Evolutionary conservation across 2,113 vertebrate genomes (phyloP), one percentile per base, ranked within the genome.

Genomic region (Lampris incognitus): DNA sequence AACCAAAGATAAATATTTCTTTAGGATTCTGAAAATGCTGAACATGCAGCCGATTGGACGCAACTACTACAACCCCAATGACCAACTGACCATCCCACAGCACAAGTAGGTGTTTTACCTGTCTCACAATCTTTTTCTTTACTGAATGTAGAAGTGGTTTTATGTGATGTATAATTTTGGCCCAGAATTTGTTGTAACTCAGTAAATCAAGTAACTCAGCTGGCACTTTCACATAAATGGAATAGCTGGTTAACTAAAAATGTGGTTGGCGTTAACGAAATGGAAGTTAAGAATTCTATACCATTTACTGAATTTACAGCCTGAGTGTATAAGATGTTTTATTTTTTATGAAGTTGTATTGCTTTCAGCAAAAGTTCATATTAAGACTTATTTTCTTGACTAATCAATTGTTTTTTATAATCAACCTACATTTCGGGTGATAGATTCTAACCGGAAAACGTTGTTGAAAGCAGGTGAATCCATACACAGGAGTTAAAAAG

Each of bases 1-100:
- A 58, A 1, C 5, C 2, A 39, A 38, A 3, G 42, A 42, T 41
- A 41, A 1, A 62, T 44, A 8, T 50, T 51, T 48, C 9, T 56
- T 57, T 73, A 99, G 97, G 86, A 91, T 99, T 76, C 65, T 99
- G 92, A 97, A 95, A 89, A 95, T 98, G 58, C 91, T 99, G 78
- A 94, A 96, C 68, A 95, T 99, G 94, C 97, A 99, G 75, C 97
- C 99, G 88, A 97, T 99, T 72, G 98, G 98, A 73, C 95, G 97
- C 52, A 96, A 99, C 91, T 97, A 96, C 79, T 99, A 98, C 85
- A 97, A 95, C 76, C 96, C 97, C 0, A 88, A 74, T 7, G 96
- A 98, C 85, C 95, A 96, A 0, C 92, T 97, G 60, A 92, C 88
- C 85, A 92, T 99, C 68, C 94, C 96, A 37, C 94, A 95, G 63